These are phyloP conservation scores for Eupeodes corollae DNA, from an alignment of 1,140 invertebrate species.

Conservation along the genomic window DNA sequence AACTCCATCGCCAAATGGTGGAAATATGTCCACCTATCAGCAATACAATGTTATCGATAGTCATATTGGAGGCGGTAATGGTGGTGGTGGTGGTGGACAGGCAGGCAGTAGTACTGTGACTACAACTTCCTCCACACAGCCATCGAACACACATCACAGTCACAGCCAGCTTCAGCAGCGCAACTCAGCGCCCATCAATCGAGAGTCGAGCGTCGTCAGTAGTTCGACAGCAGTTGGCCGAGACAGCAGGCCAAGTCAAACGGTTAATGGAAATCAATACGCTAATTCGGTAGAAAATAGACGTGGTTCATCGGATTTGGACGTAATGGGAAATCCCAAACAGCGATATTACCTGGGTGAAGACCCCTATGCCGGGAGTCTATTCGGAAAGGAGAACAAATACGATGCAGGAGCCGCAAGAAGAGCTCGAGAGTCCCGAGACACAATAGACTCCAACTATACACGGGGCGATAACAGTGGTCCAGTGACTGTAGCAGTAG, in stretches of 20 bases:
- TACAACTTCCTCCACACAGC: slow-evolving; percentile 4
- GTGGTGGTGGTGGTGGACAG: neutral
- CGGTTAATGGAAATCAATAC: slow-evolving; percentile 1
- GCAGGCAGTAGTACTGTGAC: slow-evolving; percentile 10
- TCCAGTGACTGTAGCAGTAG: too few relatives aligned
- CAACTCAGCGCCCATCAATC: neutral
- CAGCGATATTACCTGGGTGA: slow-evolving; percentile 72
- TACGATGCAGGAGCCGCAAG: slow-evolving; percentile 41
- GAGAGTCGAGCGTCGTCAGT: neutral
- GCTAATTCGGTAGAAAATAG: slow-evolving; percentile 13
- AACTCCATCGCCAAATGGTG: slow-evolving; percentile 21
- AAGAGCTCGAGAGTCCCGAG: slow-evolving; percentile 37
- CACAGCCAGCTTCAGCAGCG: slow-evolving; percentile 3
- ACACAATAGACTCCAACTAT: slow-evolving; percentile 13
- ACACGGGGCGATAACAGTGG: slow-evolving; percentile 16
- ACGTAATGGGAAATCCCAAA: slow-evolving; percentile 42
- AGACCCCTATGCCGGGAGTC: slow-evolving; percentile 67
- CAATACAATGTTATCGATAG: slow-evolving; percentile 51
- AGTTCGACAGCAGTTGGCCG: neutral
- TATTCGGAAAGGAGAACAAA: slow-evolving; percentile 67
- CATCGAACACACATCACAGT: neutral
- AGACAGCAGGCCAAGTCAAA: neutral
- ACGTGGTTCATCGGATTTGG: slow-evolving; percentile 4
- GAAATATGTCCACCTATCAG: slow-evolving; percentile 43
- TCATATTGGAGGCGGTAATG: slow-evolving; percentile 34